Base-by-base conservation (phyloP, 2,797 vertebrate species). In the Lophura swinhoii region DNA sequence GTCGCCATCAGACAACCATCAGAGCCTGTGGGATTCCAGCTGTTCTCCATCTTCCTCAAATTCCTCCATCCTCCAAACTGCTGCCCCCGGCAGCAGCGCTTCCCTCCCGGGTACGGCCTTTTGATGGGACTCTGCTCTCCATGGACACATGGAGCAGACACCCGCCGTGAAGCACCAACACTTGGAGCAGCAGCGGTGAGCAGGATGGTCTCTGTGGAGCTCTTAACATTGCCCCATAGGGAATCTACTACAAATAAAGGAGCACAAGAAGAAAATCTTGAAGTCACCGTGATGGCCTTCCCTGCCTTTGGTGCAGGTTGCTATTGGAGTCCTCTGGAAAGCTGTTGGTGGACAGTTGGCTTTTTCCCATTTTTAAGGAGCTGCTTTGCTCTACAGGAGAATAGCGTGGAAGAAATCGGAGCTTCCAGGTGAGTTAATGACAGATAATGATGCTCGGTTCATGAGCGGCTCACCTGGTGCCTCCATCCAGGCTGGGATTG, bases 371-470 rank as follows among this genome's bases (percentile, higher is more conserved):
- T 66, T 41, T 81, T 59, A 68, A 86, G 43, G 82, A 84, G 64
- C 79, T 92, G 28, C 88, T 88, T 70, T 51, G 31, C 24, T 95
- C 70, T 0, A 4, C 79, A 76, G 85, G 48, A 82, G 64, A 90
- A 86, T 64, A 88, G 26, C 60, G 2, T 48, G 86, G 78, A 55
- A 73, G 89, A 70, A 87, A 93, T 67, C 79, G 79, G 35, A 70
- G 89, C 81, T 92, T 91, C 88, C 63, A 75, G 87, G 79, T 95
- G 88, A 79, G 82, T 81, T 95, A 87, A 94, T 88, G 84, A 49
- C 84, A 79, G 95, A 87, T 87, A 86, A 91, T 66, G 79, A 84
- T 76, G 85, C 81, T 90, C 35, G 7, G 67, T 70, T 92, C 67
- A 60, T 41, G 82, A 90, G 92, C 60, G 82, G 70, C 41, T 92